phyloP scores from a whole-genome alignment of 2,888 invertebrate genomes.

The Drosophila formosana region DNA sequence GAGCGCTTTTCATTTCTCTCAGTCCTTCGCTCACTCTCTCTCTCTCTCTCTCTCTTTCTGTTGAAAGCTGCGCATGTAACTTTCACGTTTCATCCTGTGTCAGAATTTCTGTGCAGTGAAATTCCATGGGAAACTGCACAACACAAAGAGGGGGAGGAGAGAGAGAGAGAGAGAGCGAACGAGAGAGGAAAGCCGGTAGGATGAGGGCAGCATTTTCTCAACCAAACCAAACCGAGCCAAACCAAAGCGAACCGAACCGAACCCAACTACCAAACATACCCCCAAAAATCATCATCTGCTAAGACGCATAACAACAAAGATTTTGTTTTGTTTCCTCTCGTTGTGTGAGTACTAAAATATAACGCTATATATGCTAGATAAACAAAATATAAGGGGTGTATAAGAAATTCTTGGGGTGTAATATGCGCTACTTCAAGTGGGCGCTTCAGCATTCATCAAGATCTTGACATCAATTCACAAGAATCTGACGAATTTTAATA shows the following conservation, averaged over 20 bases:
- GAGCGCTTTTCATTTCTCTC: constrained; percentile 47
- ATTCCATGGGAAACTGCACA: constrained; percentile 71
- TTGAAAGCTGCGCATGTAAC: constrained; percentile 47
- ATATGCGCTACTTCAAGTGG: constrained; percentile 36
- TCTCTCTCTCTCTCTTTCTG: constrained; percentile 24
- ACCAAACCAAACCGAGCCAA: constrained; percentile 23
- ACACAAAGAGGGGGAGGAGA: constrained; percentile 18
- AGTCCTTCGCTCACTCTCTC: constrained; percentile 16
- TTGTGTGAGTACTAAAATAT: constrained; percentile 42
- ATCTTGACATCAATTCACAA: constrained; percentile 36
- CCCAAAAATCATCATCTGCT: constrained; percentile 55
- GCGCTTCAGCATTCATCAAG: constrained; percentile 27
- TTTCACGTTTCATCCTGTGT: constrained; percentile 58
- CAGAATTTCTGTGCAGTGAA: constrained; percentile 67
- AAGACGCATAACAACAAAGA: constrained; percentile 68
- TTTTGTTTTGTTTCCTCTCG: constrained; percentile 64
- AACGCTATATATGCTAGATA: constrained; percentile 64
- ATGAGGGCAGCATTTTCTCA: constrained; percentile 32
- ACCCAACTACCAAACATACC: constrained; percentile 40
- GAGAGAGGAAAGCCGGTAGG: constrained; percentile 38
- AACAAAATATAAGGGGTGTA: constrained; percentile 72
- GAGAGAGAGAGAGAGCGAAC: constrained; percentile 16
- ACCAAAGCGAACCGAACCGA: constrained; percentile 20
- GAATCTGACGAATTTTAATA: not conserved
- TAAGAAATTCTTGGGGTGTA: constrained; percentile 52